These are phyloP conservation scores for Gymnocypris eckloni DNA, from an alignment of 2,797 vertebrate genomes.

Conservation along the genomic window DNA sequence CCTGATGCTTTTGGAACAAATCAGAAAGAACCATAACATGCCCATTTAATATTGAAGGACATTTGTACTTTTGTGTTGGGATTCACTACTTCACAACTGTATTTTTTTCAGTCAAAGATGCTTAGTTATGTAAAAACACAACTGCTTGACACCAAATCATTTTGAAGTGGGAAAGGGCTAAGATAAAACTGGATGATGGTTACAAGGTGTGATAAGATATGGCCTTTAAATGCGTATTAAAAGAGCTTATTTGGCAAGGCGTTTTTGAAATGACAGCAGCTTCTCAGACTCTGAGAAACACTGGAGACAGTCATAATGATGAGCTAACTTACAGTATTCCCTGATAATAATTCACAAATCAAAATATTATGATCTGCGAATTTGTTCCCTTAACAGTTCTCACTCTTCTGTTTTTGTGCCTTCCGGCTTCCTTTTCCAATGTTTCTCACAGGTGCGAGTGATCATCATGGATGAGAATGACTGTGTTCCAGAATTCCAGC, in stretches of 20 bases:
- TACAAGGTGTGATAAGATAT: not conserved
- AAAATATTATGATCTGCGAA: not conserved
- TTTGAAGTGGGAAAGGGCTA: not conserved
- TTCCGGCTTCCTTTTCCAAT: conserved; percentile 13
- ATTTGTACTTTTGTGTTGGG: conserved; percentile 6
- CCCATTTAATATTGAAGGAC: not conserved
- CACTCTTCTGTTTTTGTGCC: conserved; percentile 12
- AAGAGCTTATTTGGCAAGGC: conserved; percentile 47
- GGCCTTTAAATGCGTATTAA: not conserved
- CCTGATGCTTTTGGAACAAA: conserved; percentile 33
- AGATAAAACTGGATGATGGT: not conserved
- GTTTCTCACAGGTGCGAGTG: conserved; percentile 79
- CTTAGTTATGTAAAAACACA: conserved; percentile 7
- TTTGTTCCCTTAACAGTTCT: conserved; percentile 2
- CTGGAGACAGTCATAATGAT: conserved; percentile 53
- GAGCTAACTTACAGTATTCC: not conserved
- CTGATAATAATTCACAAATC: not conserved
- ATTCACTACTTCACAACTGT: not conserved
- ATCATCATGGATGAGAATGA: conserved; percentile 87
- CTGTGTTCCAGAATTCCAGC: conserved; percentile 87
- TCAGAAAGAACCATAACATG: not conserved
- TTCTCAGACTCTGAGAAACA: conserved; percentile 57
- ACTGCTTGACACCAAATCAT: conserved; percentile 16
- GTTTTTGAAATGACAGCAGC: conserved; percentile 53
- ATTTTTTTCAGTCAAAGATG: conserved; percentile 22